phyloP scores from a whole-genome alignment of 2,797 vertebrate genomes.

The Dendrocincla tyrannina region DNA sequence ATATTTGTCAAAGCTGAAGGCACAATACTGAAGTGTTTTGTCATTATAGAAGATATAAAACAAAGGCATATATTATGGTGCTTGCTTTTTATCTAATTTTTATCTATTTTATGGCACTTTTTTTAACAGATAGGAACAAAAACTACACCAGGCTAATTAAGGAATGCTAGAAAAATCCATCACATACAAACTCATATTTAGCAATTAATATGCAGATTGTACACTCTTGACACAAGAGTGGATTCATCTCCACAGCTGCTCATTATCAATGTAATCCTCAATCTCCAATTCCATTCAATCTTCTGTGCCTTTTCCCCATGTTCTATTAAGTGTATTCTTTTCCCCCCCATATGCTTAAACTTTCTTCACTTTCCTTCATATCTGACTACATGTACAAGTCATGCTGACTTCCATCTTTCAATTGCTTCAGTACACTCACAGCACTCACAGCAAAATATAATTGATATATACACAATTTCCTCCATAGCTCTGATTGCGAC shows the following conservation, averaged over 20 bases:
- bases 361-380: not conserved
- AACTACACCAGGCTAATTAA: not conserved
- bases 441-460: not conserved
- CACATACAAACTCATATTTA: not conserved
- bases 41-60: slow-evolving; percentile 22
- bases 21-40: not conserved
- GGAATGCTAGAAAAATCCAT: not conserved
- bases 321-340: not conserved
- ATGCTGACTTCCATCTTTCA: not conserved
- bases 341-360: not conserved
- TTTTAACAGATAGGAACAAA: not conserved
- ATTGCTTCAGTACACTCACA: not conserved
- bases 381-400: not conserved
- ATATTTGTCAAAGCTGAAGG: slow-evolving; percentile 22
- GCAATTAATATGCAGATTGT: not conserved
- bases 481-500: not conserved
- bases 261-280: not conserved
- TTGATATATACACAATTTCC: not conserved
- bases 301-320: not conserved
- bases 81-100: slow-evolving; percentile 14
- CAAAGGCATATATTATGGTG: not conserved
- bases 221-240: not conserved
- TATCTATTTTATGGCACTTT: not conserved
- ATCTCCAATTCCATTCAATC: not conserved
- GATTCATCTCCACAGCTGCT: not conserved